Evolutionary conservation across 2,797 vertebrate species (phyloP).

Genomic region (Remorina albescens): DNA sequence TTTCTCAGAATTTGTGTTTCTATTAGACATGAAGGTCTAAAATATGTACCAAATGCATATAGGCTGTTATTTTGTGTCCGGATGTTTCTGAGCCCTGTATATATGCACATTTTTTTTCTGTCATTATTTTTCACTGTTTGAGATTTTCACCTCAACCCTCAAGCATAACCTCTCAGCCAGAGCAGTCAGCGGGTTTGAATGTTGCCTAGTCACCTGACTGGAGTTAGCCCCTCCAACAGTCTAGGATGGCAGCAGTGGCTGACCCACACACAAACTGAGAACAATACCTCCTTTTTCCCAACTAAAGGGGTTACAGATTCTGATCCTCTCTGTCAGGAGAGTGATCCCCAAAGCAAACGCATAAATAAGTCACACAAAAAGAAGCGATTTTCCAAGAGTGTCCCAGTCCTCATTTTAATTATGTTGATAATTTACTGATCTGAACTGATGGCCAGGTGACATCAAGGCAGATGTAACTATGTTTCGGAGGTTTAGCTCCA

Average conservation of each 20-base stretch:
- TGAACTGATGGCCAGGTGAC: background rate
- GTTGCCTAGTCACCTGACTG: conserved; percentile 77
- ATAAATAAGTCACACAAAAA: conserved; percentile 21
- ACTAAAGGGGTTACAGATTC: conserved; percentile 51
- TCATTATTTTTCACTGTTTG: background rate
- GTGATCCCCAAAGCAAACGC: conserved; percentile 38
- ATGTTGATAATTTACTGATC: conserved; percentile 14
- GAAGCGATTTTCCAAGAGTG: conserved; percentile 17
- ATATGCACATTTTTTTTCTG: background rate
- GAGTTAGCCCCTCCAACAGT: conserved; percentile 60
- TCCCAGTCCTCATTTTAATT: conserved; percentile 15
- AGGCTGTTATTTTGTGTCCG: conserved; percentile 6
- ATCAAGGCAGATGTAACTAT: background rate
- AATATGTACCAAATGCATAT: background rate
- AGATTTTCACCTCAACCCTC: conserved; percentile 42
- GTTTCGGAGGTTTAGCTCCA: background rate
- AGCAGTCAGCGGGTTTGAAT: conserved; percentile 62
- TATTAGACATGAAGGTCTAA: too few species aligned
- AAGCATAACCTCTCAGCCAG: conserved; percentile 51
- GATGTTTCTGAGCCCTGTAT: conserved; percentile 18
- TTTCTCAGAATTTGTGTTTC: conserved; percentile 1
- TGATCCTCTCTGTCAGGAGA: conserved; percentile 55
- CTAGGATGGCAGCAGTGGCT: conserved; percentile 56
- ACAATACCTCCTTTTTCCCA: conserved; percentile 75
- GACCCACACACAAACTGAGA: conserved; percentile 55